These are phyloP conservation scores for Menura novaehollandiae DNA, from an alignment of 2,113 vertebrate genomes.

Conservation along the genomic window DNA sequence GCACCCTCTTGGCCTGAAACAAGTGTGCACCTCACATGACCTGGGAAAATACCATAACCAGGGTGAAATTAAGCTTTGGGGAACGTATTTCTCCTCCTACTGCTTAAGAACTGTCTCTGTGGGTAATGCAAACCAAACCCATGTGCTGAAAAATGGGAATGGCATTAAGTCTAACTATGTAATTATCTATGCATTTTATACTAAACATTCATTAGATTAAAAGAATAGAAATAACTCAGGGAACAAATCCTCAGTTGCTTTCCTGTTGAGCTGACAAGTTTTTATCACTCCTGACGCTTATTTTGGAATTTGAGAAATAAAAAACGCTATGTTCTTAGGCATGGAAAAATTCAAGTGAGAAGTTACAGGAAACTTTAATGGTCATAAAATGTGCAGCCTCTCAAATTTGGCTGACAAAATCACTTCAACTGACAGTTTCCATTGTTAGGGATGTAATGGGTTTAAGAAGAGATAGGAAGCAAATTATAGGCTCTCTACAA, in stretches of 20 bases:
- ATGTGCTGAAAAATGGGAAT: background rate
- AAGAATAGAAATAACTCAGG: background rate
- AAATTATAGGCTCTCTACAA: slow-evolving; percentile 39
- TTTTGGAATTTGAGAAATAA: background rate
- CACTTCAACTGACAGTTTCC: slow-evolving; percentile 25
- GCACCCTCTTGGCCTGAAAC: background rate
- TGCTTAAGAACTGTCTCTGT: background rate
- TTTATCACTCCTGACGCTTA: background rate
- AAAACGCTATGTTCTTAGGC: background rate
- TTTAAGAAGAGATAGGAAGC: slow-evolving; percentile 25
- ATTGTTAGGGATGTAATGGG: slow-evolving; percentile 10
- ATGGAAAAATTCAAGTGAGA: slow-evolving; percentile 1
- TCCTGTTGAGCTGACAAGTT: background rate
- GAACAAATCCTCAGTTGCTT: background rate
- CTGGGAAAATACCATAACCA: background rate
- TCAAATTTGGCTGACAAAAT: slow-evolving; percentile 37
- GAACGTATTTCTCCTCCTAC: background rate
- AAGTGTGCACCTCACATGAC: background rate
- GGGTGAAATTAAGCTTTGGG: background rate
- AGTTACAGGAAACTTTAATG: slow-evolving; percentile 21
- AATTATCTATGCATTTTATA: background rate
- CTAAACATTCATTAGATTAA: background rate
- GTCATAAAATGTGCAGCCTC: slow-evolving; percentile 21
- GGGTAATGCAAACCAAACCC: background rate
- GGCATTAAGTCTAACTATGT: background rate